Evolutionary conservation across 1,140 invertebrate species (phyloP), one percentile per base, ranked within the genome.

Genomic region (Leptinotarsa defecta): DNA sequence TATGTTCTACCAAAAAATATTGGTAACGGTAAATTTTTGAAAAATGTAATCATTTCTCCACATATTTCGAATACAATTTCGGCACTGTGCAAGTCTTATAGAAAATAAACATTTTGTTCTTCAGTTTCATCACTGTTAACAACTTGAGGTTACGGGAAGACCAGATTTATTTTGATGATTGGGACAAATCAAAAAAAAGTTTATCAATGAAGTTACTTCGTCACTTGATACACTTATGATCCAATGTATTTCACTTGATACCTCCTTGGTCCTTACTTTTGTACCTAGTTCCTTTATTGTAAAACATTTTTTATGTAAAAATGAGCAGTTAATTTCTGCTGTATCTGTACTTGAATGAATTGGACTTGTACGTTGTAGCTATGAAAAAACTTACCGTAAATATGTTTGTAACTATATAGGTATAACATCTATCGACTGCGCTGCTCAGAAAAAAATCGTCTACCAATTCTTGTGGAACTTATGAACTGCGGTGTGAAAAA

Each of bases 391-490:
- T 76, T 68, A 76, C 69, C 48, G 52, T 57, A 76, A 73, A 68
- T 76, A 76, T 76, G 75, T 76, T 76, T 76, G 71, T 73, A 76
- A 76, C 71, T 73, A 76, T 76, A 76, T 76, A 76, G 75, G 75
- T 76, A 68, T 76, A 76, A 76, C 68, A 71, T 73, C 57, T 71
- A 68, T 19, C 48, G 34, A 48, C 48, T 52, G 20, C 20, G 68
- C 68, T 70, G 68, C 68, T 57, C n/a, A 57, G 52, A 57, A 57
- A 57, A 57, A 57, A 57, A 22, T 52, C 48, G 43, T 70, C 43
- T 49, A 49, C 68, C 20, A 70, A 22, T 70, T 48, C 43, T 49
- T 22, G 48, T 43, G 49, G 48, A 52, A 70, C 68, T 22, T 49
- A 8, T 22, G 48, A 24, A 22, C 43, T 22, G 17, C n/a, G 43